Base-by-base conservation (phyloP, 2,888 invertebrate genomes). In the Sicus ferrugineus region DNA sequence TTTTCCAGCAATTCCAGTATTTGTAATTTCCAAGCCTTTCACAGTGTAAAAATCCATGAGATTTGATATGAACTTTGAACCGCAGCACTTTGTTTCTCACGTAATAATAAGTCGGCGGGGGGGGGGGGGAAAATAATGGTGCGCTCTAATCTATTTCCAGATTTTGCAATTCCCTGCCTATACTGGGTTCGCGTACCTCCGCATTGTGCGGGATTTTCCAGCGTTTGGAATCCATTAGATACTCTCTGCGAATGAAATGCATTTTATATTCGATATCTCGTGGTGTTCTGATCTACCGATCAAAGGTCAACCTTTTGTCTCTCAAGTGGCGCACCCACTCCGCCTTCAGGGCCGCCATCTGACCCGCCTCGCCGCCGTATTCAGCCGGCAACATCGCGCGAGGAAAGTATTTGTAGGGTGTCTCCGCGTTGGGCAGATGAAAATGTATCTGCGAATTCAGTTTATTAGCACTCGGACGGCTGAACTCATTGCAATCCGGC, bases 311-410 rank as follows among this genome's bases (percentile, higher is more conserved):
- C 88, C 90, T 87, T 73, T 90, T 88, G 26, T 88, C 86, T 74
- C 88, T 87, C 23, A 92, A 86, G 75, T 87, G 84, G 70, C 89
- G 87, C 72, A 89, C 83, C 90, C 91, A 91, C 73, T 87, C 83
- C 38, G 86, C 83, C 79, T 91, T 91, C 61, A 92, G 86, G 42
- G 88, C 87, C 0, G 86, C 86, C 26, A 91, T 83, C 54, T 87
- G 86, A n/a, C 90, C 90, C 0, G 88, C 89, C 67, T 88, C 86
- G 0, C 92, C 92, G 30, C 92, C 92, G 73, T 91, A 92, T 76
- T 92, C 92, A 28, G 87, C 86, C 0, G 92, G 92, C 64, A 92
- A 77, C 70, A 91, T 82, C 54, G 91, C 89, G 75, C 86, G 87
- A 0, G 92, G 89, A 46, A 92, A 86, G 76, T 88, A 89, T 65